Base-by-base conservation (phyloP, 2,888 invertebrate species). In the Parapristionchus giblindavisi region DNA sequence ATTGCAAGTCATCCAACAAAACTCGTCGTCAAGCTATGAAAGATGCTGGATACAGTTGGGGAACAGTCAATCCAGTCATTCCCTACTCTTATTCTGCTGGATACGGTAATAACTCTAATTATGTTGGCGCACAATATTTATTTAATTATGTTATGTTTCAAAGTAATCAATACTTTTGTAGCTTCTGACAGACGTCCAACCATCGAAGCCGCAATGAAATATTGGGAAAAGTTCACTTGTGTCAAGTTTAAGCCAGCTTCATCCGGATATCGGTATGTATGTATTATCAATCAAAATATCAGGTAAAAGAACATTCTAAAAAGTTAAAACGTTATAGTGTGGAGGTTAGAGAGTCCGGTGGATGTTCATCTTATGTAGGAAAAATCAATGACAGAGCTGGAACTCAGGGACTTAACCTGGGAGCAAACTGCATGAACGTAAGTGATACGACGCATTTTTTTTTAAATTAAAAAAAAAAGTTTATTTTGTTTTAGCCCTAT, bases 281-380 rank as follows among this genome's bases (percentile, higher is more conserved):
- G n/a, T n/a, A n/a, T n/a, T n/a, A n/a, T n/a, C n/a, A n/a, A n/a
- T n/a, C n/a, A n/a, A n/a, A n/a, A n/a, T n/a, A n/a, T n/a, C n/a
- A n/a, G n/a, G n/a, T n/a, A n/a, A n/a, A n/a, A n/a, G n/a, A n/a
- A n/a, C n/a, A n/a, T n/a, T n/a, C n/a, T n/a, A n/a, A n/a, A n/a
- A n/a, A n/a, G n/a, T n/a, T n/a, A n/a, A n/a, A n/a, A 4, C 1
- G 5, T 36, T 60, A 21, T 24, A 54, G 54, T 4, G 71, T 71
- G 29, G 40, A 71, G 36, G 38, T 71, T 58, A 36, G 40, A 14
- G 38, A 56, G 40, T 29, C 40, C 4, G 21, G 5, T 3, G 71
- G 71, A 21, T 71, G 71, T 32, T 71, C 56, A 11, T 70, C 70
- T 21, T 54, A 70, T 27, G 54, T 70, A 24, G 70, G 70, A 54